Evolutionary conservation across 2,113 vertebrate species (phyloP).

Genomic region (Eidolon helvum): DNA sequence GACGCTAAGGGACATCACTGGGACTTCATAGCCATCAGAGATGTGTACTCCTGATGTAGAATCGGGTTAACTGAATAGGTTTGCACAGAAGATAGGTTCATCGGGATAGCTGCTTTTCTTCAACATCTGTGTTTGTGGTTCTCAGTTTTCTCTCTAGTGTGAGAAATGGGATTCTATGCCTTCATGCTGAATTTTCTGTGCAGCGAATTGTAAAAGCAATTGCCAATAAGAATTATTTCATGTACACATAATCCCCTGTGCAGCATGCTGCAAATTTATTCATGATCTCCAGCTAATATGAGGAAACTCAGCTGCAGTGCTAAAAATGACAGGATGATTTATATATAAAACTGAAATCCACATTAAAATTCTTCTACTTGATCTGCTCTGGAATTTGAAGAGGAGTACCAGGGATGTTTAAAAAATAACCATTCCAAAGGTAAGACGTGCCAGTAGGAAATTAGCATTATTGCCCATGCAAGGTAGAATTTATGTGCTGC

Average conservation of each 20-base stretch:
- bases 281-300: slow-evolving; percentile 73
- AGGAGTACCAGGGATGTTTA: background rate
- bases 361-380: slow-evolving; percentile 53
- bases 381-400: slow-evolving; percentile 47
- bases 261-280: slow-evolving; percentile 72
- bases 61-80: background rate
- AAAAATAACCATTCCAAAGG: background rate
- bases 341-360: slow-evolving; percentile 62
- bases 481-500: background rate
- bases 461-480: background rate
- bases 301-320: slow-evolving; percentile 51
- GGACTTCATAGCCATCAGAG: fast-evolving
- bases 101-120: background rate
- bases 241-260: slow-evolving; percentile 64
- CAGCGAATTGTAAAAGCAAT: slow-evolving; percentile 66
- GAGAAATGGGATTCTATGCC: slow-evolving; percentile 19
- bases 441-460: background rate
- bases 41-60: no score
- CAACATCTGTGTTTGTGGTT: background rate
- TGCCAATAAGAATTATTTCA: slow-evolving; percentile 72
- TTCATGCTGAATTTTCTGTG: slow-evolving; percentile 57
- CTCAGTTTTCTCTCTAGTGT: slow-evolving; percentile 37
- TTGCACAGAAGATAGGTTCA: background rate
- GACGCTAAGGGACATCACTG: background rate
- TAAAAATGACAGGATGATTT: slow-evolving; percentile 65